Evolutionary conservation across 2,888 invertebrate species (phyloP).

Genomic region (Osmoderma eremita): DNA sequence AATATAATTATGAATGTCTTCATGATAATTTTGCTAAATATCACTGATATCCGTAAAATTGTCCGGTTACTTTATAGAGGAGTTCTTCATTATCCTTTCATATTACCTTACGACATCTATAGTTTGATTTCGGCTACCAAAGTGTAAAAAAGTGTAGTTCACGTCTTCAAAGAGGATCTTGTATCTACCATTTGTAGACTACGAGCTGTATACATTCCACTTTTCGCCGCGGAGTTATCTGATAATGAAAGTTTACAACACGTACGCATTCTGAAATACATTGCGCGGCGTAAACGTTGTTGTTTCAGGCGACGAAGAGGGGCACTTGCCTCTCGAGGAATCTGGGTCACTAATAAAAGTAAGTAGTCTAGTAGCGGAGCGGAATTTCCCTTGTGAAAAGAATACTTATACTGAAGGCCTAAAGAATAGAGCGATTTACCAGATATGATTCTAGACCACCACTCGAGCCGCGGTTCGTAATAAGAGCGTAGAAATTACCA

Average conservation of each 20-base stretch:
- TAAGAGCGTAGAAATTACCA: slow-evolving; percentile 3
- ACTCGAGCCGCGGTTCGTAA: neutral
- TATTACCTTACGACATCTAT: no score
- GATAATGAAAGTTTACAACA: slow-evolving; percentile 5
- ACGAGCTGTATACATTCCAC: no score
- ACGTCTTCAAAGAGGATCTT: no score
- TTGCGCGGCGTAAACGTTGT: slow-evolving; percentile 7
- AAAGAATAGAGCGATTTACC: slow-evolving; percentile 16
- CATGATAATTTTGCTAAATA: no score
- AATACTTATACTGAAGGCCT: slow-evolving; percentile 38
- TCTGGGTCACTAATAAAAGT: slow-evolving; percentile 43
- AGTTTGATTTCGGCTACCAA: no score
- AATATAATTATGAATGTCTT: no score
- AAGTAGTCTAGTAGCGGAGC: slow-evolving; percentile 37
- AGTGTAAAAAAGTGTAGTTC: no score
- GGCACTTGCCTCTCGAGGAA: slow-evolving; percentile 15
- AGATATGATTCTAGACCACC: slow-evolving; percentile 5
- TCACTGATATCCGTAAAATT: no score
- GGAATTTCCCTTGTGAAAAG: slow-evolving; percentile 38
- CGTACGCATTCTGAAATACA: slow-evolving; percentile 6
- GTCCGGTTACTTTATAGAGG: no score
- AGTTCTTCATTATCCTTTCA: no score
- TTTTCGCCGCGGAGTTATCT: neutral
- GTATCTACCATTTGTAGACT: no score
- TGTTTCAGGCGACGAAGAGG: slow-evolving; percentile 6